These are phyloP conservation scores for Junco hyemalis DNA, from an alignment of 2,113 vertebrate species.

Conservation along the genomic window DNA sequence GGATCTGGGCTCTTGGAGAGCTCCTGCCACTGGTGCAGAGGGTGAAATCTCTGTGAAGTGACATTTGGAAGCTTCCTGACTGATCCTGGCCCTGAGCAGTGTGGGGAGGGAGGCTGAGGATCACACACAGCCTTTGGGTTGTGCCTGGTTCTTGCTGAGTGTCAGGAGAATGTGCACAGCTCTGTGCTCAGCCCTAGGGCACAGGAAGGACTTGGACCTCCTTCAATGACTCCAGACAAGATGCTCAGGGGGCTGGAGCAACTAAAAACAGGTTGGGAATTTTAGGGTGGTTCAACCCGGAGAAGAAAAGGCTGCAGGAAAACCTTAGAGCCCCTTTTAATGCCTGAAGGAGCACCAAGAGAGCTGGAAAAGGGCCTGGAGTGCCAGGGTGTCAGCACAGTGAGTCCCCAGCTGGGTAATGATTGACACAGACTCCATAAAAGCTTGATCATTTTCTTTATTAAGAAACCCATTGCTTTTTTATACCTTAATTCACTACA, in stretches of 20 bases:
- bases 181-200: background rate
- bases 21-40: background rate
- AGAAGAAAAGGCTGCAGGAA: background rate
- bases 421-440: background rate
- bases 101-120: background rate
- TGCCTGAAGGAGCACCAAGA: background rate
- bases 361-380: background rate
- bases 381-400: background rate
- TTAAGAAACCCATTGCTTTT: background rate
- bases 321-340: background rate
- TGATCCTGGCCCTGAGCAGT: background rate
- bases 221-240: background rate
- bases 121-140: background rate
- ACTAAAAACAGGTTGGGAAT: background rate
- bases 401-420: background rate
- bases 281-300: background rate
- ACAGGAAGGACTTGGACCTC: background rate
- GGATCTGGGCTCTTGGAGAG: background rate
- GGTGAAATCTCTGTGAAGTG: background rate
- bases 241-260: rapidly evolving
- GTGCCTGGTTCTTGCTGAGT: background rate
- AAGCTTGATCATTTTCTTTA: background rate
- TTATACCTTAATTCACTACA: background rate
- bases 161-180: background rate
- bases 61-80: background rate